Percentiles rank a stretch among this genome's conserved stretches.
Conservation (phyloP, 2,113 vertebrate genomes). For the Rhineura floridana region DNA sequence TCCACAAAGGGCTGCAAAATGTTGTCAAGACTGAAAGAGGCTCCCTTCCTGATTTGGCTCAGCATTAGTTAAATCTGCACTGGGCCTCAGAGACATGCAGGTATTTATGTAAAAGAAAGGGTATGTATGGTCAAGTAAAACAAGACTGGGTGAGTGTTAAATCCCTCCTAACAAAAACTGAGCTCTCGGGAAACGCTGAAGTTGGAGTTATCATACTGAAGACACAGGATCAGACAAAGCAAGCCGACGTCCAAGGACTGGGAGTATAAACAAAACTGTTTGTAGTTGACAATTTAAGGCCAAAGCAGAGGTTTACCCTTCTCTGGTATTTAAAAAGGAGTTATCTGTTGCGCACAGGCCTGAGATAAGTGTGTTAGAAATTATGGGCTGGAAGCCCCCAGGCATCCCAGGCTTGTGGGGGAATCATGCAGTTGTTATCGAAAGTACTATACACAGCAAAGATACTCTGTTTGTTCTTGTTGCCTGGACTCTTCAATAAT, state of each 20-base stretch:
- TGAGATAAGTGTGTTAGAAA: constrained; percentile 45
- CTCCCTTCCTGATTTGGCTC: neutral
- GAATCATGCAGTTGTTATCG: constrained; percentile 38
- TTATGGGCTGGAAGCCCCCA: constrained; percentile 44
- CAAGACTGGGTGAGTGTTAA: constrained; percentile 37
- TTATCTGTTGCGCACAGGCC: constrained; percentile 62
- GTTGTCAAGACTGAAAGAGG: neutral
- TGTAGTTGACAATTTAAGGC: constrained; percentile 45
- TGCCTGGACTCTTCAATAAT: constrained; percentile 45
- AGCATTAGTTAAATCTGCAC: neutral
- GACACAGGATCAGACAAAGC: constrained; percentile 14
- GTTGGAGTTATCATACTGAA: constrained; percentile 28
- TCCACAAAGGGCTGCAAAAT: neutral
- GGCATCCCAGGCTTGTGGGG: constrained; percentile 32
- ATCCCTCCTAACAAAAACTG: constrained; percentile 24
- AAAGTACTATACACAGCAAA: constrained; percentile 34
- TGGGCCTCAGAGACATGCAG: neutral
- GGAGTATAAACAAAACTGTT: constrained; percentile 47
- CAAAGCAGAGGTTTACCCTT: constrained; percentile 59
- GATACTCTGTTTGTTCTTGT: constrained; percentile 50
- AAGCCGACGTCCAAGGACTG: constrained; percentile 46
- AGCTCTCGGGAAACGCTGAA: constrained; percentile 35
- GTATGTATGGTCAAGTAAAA: constrained; percentile 41
- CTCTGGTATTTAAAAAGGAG: constrained; percentile 49
- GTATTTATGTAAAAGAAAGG: constrained; percentile 53